Conservation (phyloP, 2,113 vertebrate genomes). For the Clarias gariepinus region DNA sequence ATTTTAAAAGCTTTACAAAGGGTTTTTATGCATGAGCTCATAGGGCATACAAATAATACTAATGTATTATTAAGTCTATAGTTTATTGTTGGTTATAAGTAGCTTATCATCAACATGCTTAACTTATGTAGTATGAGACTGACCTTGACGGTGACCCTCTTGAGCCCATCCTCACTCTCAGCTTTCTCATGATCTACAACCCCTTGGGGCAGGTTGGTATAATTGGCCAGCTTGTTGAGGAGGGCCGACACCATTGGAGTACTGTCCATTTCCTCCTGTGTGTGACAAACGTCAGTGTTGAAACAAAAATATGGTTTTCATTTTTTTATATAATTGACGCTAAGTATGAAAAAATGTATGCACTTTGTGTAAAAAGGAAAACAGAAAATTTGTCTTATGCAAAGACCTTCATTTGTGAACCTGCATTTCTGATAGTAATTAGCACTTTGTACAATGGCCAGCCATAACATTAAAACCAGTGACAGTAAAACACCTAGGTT, state of each 20-base stretch:
- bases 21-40: background rate
- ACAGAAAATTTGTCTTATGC: background rate
- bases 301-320: background rate
- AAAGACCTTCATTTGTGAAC: background rate
- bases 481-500: too few relatives aligned
- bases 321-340: background rate
- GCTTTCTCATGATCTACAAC: conserved; percentile 90
- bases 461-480: too few relatives aligned
- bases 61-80: background rate
- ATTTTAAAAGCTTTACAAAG: background rate
- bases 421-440: too few relatives aligned
- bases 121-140: background rate
- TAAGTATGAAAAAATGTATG: background rate
- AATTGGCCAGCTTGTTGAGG: conserved; percentile 94
- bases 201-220: conserved; percentile 94
- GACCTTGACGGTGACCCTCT: conserved; percentile 69
- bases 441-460: too few relatives aligned
- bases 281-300: conserved; percentile 9
- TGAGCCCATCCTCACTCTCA: conserved; percentile 79
- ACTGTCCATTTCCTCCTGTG: conserved; percentile 96
- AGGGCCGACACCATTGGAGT: conserved; percentile 94
- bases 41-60: background rate
- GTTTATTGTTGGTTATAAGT: background rate
- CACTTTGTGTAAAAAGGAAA: background rate
- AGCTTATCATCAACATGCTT: background rate